Conservation (phyloP, 2,113 vertebrate species). For the Labeo catla region DNA sequence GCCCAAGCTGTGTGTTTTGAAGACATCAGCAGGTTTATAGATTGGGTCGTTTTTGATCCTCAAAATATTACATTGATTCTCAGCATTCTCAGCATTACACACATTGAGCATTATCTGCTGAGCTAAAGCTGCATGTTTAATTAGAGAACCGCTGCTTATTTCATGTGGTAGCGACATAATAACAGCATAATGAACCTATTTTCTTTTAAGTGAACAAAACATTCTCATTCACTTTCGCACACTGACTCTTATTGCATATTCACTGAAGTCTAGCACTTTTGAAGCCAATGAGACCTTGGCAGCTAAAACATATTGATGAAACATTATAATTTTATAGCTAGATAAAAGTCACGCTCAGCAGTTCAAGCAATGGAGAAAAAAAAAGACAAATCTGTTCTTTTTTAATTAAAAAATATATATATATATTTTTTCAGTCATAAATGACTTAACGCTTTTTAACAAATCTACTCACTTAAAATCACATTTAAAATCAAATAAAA, state of each 20-base stretch:
- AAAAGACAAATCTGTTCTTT: too few relatives aligned
- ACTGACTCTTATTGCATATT: background rate
- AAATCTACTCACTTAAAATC: background rate
- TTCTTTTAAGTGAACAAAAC: background rate
- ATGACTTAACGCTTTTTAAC: background rate
- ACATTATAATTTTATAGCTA: background rate
- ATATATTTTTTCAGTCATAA: too few relatives aligned
- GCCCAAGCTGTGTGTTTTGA: constrained; percentile 12
- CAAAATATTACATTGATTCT: constrained; percentile 1
- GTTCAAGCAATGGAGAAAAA: background rate
- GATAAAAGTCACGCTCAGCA: background rate
- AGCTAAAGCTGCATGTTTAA: constrained; percentile 4
- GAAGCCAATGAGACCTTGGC: background rate
- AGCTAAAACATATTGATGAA: background rate
- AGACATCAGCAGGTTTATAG: constrained; percentile 3
- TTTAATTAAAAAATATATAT: too few relatives aligned
- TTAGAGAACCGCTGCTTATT: background rate
- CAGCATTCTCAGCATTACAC: background rate
- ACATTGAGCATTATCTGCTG: background rate
- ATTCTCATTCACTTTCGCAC: background rate
- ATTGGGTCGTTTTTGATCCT: background rate
- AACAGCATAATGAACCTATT: background rate
- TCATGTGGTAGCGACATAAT: background rate
- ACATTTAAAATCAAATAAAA: background rate
- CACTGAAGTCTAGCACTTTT: background rate